A percentile compares a stretch with the other conserved stretches of the same genome.
phyloP scores from a whole-genome alignment of 2,797 vertebrate species.

The Pelochelys cantorii region DNA sequence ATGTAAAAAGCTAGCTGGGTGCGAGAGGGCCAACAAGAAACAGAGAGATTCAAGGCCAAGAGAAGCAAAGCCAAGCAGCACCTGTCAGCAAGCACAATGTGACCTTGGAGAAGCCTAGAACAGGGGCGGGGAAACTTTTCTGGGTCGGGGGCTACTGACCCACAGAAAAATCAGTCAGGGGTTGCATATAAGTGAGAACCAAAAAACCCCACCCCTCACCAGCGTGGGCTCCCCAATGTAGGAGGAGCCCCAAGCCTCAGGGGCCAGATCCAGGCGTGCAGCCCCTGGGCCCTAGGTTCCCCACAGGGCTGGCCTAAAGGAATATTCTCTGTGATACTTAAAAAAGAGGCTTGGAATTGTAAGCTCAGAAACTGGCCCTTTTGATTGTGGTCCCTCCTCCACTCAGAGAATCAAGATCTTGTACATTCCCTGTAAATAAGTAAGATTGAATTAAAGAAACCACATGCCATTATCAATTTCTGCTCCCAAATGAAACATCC shows the following conservation, averaged over 20 bases:
- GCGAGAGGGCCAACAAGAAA: background rate
- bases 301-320: background rate
- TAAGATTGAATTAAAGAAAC: background rate
- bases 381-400: background rate
- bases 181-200: no score
- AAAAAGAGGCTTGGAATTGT: background rate
- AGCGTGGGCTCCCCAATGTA: no score
- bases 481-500: background rate
- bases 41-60: background rate
- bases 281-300: no score
- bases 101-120: background rate
- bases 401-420: background rate
- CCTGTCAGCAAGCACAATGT: background rate
- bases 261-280: no score
- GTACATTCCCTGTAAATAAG: background rate
- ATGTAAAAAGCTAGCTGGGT: background rate
- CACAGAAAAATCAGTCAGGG: no score
- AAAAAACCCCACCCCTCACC: no score
- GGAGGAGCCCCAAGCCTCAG: no score
- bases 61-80: background rate
- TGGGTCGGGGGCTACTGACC: no score
- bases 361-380: background rate
- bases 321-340: background rate
- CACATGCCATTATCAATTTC: background rate
- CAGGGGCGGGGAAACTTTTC: no score